Evolutionary conservation across 2,797 vertebrate genomes (phyloP).

Genomic region (Mormyrus hasselquistii): DNA sequence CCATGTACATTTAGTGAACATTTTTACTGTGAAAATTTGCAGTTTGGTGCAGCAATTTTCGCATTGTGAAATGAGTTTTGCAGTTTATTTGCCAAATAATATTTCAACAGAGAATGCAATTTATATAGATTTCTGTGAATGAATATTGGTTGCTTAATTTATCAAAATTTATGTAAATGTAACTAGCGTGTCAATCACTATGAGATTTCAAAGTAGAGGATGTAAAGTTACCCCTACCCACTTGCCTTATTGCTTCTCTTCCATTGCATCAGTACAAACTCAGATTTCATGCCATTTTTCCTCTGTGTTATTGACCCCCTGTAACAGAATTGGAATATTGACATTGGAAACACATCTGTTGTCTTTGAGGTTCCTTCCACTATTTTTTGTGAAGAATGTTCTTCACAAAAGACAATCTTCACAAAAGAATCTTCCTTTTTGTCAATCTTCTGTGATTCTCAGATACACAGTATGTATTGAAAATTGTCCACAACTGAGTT

Average conservation of each 20-base stretch:
- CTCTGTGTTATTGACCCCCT: not conserved
- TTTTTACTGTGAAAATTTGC: not conserved
- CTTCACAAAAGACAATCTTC: too few species aligned
- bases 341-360: not conserved
- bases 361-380: not conserved
- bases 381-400: not conserved
- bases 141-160: not conserved
- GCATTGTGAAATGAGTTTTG: not conserved
- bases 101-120: not conserved
- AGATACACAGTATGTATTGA: too few species aligned
- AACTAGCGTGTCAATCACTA: not conserved
- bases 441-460: not conserved
- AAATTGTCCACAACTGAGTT: not conserved
- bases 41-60: not conserved
- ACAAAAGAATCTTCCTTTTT: not conserved
- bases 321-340: not conserved
- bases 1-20: not conserved
- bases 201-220: not conserved
- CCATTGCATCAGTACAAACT: not conserved
- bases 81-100: not conserved
- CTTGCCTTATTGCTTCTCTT: not conserved
- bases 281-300: not conserved
- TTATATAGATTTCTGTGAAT: not conserved
- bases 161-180: not conserved
- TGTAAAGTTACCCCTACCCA: not conserved